Evolutionary conservation across 2,888 invertebrate genomes (phyloP).

Genomic region (Rutpela maculata): DNA sequence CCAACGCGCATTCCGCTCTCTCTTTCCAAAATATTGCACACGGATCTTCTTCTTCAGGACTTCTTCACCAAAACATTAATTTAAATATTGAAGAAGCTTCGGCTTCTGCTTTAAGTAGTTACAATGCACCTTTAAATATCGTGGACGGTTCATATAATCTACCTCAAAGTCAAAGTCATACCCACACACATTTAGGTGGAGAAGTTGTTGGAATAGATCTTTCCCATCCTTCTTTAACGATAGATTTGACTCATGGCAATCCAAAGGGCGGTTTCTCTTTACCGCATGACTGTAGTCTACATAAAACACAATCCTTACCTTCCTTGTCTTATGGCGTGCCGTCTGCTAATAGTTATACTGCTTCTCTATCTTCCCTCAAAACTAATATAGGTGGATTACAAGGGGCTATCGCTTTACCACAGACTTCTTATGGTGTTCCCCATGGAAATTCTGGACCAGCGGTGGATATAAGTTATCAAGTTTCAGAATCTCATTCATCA

Average conservation of each 20-base stretch:
- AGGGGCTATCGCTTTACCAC: slow-evolving; percentile 54
- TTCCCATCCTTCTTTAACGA: slow-evolving; percentile 62
- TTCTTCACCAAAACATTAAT: slow-evolving; percentile 57
- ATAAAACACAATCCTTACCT: slow-evolving; percentile 68
- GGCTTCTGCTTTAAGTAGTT: slow-evolving; percentile 74
- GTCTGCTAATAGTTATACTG: slow-evolving; percentile 76
- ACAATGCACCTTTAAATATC: slow-evolving; percentile 75
- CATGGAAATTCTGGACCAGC: slow-evolving; percentile 56
- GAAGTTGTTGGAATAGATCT: slow-evolving; percentile 62
- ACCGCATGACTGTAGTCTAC: slow-evolving; percentile 67
- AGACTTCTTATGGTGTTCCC: slow-evolving; percentile 62
- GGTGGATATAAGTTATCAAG: slow-evolving; percentile 56
- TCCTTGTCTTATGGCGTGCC: slow-evolving; percentile 72
- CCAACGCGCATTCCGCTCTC: slow-evolving; percentile 74
- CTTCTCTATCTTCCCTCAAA: slow-evolving; percentile 76
- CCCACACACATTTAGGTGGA: slow-evolving; percentile 44
- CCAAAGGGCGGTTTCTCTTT: slow-evolving; percentile 41
- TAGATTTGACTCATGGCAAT: slow-evolving; percentile 61
- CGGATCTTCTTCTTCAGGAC: slow-evolving; percentile 63
- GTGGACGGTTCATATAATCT: slow-evolving; percentile 76
- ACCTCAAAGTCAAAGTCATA: slow-evolving; percentile 60
- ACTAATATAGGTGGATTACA: slow-evolving; percentile 75
- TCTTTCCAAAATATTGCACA: slow-evolving; percentile 74
- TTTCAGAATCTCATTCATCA: slow-evolving; percentile 27
- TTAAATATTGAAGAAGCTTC: slow-evolving; percentile 55